Evolutionary conservation across 1,140 invertebrate species (phyloP), one percentile per base, ranked within the genome.

Genomic region (Coenobita brevimanus): DNA sequence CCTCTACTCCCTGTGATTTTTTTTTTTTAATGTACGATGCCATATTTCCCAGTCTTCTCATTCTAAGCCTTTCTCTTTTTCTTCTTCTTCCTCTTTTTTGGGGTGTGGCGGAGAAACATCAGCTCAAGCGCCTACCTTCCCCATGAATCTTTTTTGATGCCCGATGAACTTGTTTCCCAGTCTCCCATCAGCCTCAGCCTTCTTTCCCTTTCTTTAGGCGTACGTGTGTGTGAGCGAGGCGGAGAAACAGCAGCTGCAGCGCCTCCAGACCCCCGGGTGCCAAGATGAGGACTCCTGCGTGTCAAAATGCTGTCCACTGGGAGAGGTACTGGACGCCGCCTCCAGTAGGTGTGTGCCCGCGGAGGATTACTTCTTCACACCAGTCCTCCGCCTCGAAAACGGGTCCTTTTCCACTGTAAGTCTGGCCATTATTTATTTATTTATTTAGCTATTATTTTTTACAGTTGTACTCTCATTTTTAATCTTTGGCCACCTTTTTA

Each of bases 221-320:
- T 89, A 89, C 46, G 82, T 89, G 82, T 89, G 88, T n/a, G 76
- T 89, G 15, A 85, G 82, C 33, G 88, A 73, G 60, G 69, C 43
- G 15, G 88, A 89, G 64, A 85, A 54, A 21, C 81, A 81, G n/a
- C 76, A 79, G 0, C 76, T 89, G 2, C 88, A 89, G 30, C 82
- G 46, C n/a, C 82, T 89, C 3, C 76, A 85, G 82, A 85, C 76
- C 41, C 88, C 88, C 2, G 88, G 88, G 3, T 89, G 88, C 27
- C 88, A 89, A 62, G 60, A 69, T 27, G 17, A 6, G 46, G 88
- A 89, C 24, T 64, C 76, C 0, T 89, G 88, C 15, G 76, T 89
- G 21, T 24, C 88, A 21, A 89, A 89, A 64, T 89, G 88, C 76
- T 89, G 88, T 33, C 82, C 78, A n/a, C 54, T 85, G 8, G 82